phyloP scores from a whole-genome alignment of 2,113 vertebrate genomes.

The Mesocricetus auratus region DNA sequence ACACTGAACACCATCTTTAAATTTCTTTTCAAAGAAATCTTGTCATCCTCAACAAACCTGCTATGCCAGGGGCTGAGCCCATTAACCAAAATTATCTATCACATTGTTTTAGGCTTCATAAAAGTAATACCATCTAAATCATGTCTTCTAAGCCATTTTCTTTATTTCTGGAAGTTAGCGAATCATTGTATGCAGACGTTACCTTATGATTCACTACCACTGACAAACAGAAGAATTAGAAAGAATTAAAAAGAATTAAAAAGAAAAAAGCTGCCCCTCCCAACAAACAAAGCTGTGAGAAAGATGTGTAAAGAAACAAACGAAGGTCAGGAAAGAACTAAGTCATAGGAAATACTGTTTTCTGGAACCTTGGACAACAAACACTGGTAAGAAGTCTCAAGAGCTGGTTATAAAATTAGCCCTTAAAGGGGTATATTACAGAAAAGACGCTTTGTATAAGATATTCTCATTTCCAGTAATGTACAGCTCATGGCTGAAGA shows the following conservation, averaged over 20 bases:
- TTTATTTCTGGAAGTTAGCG: neutral
- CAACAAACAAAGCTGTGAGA: neutral
- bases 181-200: neutral
- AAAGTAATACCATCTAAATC: conserved; percentile 29
- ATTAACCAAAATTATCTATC: conserved; percentile 6
- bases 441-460: neutral
- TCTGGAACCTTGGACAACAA: conserved; percentile 27
- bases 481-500: neutral
- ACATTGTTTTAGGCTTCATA: conserved; percentile 15
- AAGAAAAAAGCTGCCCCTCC: neutral
- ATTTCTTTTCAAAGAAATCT: conserved; percentile 12
- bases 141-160: neutral
- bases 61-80: neutral
- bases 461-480: conserved; percentile 43
- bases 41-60: neutral
- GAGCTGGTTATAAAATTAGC: conserved; percentile 43
- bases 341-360: neutral
- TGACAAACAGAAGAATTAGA: neutral
- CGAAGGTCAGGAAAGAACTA: neutral
- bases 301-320: neutral
- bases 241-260: neutral
- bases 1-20: neutral
- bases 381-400: conserved; percentile 7
- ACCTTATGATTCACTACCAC: neutral
- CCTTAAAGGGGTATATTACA: conserved; percentile 5